Conservation (phyloP, 2,113 vertebrate genomes). For the Leucosticte australis region DNA sequence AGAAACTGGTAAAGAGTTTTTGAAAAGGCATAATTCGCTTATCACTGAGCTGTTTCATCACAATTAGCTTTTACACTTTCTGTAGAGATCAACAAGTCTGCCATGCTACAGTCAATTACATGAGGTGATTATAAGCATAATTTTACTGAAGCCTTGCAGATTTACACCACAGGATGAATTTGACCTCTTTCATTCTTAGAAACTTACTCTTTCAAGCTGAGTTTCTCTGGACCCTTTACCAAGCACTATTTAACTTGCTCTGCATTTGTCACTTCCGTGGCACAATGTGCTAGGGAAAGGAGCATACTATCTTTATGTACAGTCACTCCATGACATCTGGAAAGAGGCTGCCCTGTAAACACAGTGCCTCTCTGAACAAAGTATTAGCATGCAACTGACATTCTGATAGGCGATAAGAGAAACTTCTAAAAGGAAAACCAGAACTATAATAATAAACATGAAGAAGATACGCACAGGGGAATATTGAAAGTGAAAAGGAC, state of each 20-base stretch:
- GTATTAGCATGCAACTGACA: neutral
- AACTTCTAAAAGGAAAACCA: neutral
- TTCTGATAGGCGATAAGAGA: neutral
- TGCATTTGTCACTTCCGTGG: neutral
- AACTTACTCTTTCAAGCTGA: neutral
- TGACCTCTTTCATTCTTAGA: neutral
- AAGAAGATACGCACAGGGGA: neutral
- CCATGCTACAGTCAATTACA: neutral
- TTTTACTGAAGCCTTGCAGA: neutral
- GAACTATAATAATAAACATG: neutral
- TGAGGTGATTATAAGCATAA: neutral
- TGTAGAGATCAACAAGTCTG: neutral
- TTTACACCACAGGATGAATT: neutral
- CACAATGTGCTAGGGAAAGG: neutral
- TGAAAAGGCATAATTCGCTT: neutral
- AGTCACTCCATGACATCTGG: neutral
- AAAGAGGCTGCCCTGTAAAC: neutral
- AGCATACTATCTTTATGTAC: neutral
- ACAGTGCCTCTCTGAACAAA: neutral
- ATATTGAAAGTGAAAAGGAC: neutral
- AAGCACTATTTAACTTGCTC: neutral
- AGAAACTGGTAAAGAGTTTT: slow-evolving; percentile 1
- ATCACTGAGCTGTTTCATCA: neutral
- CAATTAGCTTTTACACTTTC: neutral
- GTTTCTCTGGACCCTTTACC: neutral